Conservation (phyloP, 2,113 vertebrate genomes). For the Oncorhynchus tshawytscha region DNA sequence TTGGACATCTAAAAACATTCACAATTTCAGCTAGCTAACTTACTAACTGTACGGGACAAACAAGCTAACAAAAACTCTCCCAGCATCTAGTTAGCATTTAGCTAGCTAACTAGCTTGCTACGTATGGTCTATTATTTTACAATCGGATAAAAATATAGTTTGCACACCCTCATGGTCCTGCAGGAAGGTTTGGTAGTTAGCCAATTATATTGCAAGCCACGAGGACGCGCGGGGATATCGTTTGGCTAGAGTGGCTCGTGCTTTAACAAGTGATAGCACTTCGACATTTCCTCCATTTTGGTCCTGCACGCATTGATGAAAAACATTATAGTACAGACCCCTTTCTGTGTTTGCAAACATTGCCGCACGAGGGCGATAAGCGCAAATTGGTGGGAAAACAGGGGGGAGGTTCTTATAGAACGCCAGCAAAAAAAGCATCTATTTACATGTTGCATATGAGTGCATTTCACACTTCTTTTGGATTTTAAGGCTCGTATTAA, state of each 20-base stretch:
- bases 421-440: too few relatives aligned
- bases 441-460: too few relatives aligned
- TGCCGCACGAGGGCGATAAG: too few relatives aligned
- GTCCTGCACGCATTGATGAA: conserved; percentile 60
- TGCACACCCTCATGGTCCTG: neutral
- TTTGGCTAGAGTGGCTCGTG: neutral
- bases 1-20: too few relatives aligned
- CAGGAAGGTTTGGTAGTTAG: neutral
- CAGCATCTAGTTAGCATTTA: neutral
- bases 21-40: too few relatives aligned
- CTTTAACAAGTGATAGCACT: neutral
- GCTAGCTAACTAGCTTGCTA: neutral
- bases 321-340: conserved; percentile 67
- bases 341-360: too few relatives aligned
- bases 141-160: neutral
- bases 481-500: too few relatives aligned
- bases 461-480: too few relatives aligned
- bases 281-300: conserved; percentile 68
- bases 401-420: too few relatives aligned
- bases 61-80: neutral
- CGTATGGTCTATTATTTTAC: neutral
- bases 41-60: neutral
- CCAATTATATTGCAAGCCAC: neutral
- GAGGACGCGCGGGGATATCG: neutral
- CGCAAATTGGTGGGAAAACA: too few relatives aligned